Conservation (phyloP, 2,888 invertebrate species). For the Coremacera marginata region DNA sequence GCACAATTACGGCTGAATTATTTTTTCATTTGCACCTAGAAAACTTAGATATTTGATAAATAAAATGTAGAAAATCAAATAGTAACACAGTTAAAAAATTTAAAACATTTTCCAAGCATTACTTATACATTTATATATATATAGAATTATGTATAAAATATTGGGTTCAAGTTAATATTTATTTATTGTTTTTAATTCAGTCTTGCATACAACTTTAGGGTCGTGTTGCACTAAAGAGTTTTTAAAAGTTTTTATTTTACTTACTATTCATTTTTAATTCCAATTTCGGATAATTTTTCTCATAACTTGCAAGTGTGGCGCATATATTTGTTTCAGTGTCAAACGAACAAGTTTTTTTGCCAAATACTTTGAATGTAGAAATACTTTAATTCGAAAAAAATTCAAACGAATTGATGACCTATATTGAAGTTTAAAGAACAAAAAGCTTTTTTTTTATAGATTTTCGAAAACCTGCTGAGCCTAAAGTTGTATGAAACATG, state of each 20-base stretch:
- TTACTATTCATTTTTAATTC: slow-evolving; percentile 30
- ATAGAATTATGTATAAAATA: not conserved
- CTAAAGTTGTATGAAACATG: not conserved
- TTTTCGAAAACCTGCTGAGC: not conserved
- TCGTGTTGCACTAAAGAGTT: not conserved
- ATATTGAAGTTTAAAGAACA: no score
- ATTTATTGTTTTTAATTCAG: not conserved
- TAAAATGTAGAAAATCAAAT: slow-evolving; percentile 15
- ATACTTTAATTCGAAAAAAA: no score
- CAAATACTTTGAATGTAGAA: no score
- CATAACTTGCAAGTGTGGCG: slow-evolving; percentile 8
- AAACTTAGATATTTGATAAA: slow-evolving; percentile 17
- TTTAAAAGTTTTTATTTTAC: slow-evolving; percentile 19
- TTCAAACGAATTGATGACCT: no score
- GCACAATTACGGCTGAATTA: slow-evolving; percentile 10
- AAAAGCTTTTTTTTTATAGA: not conserved
- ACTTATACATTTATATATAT: slow-evolving; percentile 1
- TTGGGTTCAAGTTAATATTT: not conserved
- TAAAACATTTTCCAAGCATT: slow-evolving; percentile 1
- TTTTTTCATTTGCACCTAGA: slow-evolving; percentile 1
- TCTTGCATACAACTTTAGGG: not conserved
- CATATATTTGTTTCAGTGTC: no score
- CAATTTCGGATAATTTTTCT: slow-evolving; percentile 24
- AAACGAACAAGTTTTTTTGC: no score
- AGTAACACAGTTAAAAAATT: not conserved